phyloP scores from a whole-genome alignment of 2,888 invertebrate genomes.

The Zelleria hepariella region DNA sequence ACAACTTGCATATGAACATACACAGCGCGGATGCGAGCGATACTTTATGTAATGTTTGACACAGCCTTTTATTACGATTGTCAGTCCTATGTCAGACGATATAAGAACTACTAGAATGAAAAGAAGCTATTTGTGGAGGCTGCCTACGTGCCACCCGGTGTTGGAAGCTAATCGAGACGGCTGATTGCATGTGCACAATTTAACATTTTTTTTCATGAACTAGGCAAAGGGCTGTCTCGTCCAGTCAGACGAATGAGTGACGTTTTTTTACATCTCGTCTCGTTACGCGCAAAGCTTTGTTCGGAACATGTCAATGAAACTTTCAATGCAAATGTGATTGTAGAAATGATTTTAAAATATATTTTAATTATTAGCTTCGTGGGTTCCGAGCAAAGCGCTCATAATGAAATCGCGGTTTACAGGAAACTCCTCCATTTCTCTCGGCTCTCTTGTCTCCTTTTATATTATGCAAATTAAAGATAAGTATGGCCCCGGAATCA shows the following conservation, averaged over 20 bases:
- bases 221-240: neutral
- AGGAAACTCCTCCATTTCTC: neutral
- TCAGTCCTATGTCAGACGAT: neutral
- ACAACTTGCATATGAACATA: slow-evolving; percentile 33
- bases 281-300: neutral
- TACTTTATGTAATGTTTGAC: slow-evolving; percentile 10
- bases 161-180: slow-evolving; percentile 53
- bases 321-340: neutral
- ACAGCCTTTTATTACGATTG: neutral
- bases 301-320: neutral
- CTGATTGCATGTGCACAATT: slow-evolving; percentile 45
- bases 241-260: neutral
- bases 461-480: neutral
- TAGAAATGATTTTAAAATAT: neutral
- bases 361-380: neutral
- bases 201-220: neutral
- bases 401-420: neutral
- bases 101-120: neutral
- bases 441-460: neutral
- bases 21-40: slow-evolving; percentile 29
- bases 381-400: neutral
- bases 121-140: neutral
- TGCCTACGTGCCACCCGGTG: slow-evolving; percentile 43
- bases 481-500: slow-evolving; percentile 20
- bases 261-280: neutral